phyloP scores from a whole-genome alignment of 92 coral and sea anemone genomes.

The Actinernus sp. region DNA sequence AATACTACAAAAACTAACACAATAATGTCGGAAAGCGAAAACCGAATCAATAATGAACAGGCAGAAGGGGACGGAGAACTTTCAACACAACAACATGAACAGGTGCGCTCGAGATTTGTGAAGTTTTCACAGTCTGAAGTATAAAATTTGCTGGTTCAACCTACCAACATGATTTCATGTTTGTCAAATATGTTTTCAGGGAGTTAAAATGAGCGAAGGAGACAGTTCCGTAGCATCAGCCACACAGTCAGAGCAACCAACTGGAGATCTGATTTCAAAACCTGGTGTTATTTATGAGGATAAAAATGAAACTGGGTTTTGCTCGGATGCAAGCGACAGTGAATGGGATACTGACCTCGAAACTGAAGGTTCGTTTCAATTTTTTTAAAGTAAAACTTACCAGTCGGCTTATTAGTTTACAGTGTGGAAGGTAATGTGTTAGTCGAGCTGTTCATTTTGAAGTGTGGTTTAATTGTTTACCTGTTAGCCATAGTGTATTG shows the following conservation, averaged over 20 bases:
- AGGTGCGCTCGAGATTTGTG: too few species aligned
- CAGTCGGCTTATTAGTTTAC: too few species aligned
- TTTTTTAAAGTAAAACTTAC: too few species aligned
- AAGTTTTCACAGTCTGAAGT: too few species aligned
- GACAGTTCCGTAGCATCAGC: background rate
- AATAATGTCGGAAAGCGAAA: slow-evolving; percentile 14
- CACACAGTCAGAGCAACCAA: background rate
- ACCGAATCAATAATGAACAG: background rate
- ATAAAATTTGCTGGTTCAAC: too few species aligned
- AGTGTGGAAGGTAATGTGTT: too few species aligned
- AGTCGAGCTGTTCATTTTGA: too few species aligned
- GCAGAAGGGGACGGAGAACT: slow-evolving; percentile 1
- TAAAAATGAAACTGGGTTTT: slow-evolving; percentile 6
- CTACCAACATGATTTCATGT: too few species aligned
- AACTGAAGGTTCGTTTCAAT: slow-evolving; percentile 79
- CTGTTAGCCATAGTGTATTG: too few species aligned
- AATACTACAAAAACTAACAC: slow-evolving; percentile 11
- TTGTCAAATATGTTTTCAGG: background rate
- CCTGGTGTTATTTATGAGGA: background rate
- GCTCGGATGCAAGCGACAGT: slow-evolving; percentile 46
- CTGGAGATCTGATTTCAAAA: background rate
- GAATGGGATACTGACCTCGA: slow-evolving; percentile 95
- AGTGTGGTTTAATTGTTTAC: too few species aligned
- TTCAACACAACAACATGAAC: too few species aligned
- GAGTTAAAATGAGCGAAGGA: background rate